Base-by-base conservation (phyloP, 2,113 vertebrate genomes). In the Apteryx mantelli region DNA sequence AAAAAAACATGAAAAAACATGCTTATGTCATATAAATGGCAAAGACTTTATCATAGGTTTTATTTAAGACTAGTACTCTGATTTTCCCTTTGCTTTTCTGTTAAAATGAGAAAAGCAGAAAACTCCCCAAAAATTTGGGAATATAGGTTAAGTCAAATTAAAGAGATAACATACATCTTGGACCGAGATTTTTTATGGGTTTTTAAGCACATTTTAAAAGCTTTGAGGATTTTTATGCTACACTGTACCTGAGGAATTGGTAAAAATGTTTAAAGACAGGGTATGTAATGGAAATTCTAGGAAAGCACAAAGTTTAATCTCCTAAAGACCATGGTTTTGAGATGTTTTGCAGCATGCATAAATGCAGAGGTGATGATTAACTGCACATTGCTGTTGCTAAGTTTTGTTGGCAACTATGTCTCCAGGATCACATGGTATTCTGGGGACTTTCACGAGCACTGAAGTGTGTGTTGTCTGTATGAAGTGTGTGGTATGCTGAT, bases 231-330 rank as follows among this genome's bases (percentile, higher is more conserved):
- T 77, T 95, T 50, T 79, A 56, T 48, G n/a, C 20, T 66, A 13
- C n/a, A 25, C 36, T 66, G 20, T 74, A 82, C 20, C 22, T 61
- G 61, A 75, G 87, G 22, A 79, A 61, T 87, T 71, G 28, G 18
- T 73, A 85, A 86, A 69, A 77, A 71, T 89, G 64, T 82, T 91
- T 50, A 71, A 89, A 86, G 80, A 89, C 18, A 53, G 34, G 17
- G 2, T 86, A 87, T 88, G 76, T 48, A 66, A 60, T 86, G 86
- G 71, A 82, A 95, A 93, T 86, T 69, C 26, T 52, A 64, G 63
- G 58, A 79, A 93, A 86, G 73, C 82, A 64, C 60, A 86, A 81
- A 82, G 26, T 69, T 89, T 85, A 84, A 78, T 95, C 52, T 76
- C 50, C 11, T 44, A 58, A 55, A 56, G 15, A 26, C 69, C 22